Conservation (phyloP, 1,140 invertebrate genomes). For the Bombus breviceps region DNA sequence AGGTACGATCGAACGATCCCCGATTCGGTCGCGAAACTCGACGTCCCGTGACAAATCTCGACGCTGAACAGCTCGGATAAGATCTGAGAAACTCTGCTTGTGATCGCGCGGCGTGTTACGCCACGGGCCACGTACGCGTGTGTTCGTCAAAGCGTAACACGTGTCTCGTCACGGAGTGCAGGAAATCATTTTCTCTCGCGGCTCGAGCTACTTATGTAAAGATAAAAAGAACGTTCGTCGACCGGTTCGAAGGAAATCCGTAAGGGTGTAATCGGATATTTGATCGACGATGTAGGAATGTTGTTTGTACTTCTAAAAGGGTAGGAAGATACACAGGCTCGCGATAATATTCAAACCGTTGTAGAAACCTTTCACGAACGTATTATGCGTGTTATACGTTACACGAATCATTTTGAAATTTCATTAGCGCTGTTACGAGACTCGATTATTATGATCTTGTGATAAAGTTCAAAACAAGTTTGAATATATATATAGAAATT, state of each 20-base stretch:
- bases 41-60: constrained; percentile 31
- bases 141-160: constrained; percentile 49
- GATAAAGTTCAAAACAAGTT: too few relatives aligned
- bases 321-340: too few relatives aligned
- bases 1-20: neutral
- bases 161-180: constrained; percentile 32
- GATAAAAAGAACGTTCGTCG: neutral
- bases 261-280: neutral
- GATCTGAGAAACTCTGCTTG: constrained; percentile 26
- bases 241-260: neutral
- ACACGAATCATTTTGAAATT: too few relatives aligned
- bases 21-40: neutral
- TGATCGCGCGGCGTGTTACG: constrained; percentile 28
- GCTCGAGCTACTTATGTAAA: neutral
- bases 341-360: neutral
- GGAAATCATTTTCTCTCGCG: constrained; percentile 21
- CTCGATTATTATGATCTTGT: too few relatives aligned
- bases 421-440: too few relatives aligned
- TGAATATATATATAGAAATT: too few relatives aligned
- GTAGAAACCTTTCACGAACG: too few relatives aligned
- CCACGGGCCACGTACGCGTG: constrained; percentile 11
- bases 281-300: neutral
- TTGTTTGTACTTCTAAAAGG: neutral
- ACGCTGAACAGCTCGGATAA: constrained; percentile 17
- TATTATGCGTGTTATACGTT: too few relatives aligned